phyloP scores from a whole-genome alignment of 2,113 vertebrate genomes.

The Cyanocitta stelleri region DNA sequence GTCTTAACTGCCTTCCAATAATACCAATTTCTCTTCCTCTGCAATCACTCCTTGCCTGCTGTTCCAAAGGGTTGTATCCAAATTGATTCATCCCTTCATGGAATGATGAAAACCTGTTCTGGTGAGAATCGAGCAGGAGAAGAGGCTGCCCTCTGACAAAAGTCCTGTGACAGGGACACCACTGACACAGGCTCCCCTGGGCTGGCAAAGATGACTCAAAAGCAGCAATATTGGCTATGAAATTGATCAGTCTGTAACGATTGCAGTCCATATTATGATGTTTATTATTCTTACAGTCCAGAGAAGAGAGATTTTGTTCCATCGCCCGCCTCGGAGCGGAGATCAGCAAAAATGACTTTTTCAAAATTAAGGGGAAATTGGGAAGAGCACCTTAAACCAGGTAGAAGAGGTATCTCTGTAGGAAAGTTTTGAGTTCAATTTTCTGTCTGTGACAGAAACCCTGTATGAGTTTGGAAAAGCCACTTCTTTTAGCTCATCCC shows the following conservation, averaged over 20 bases:
- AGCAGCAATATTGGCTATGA: not conserved
- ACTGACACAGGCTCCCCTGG: fast-evolving
- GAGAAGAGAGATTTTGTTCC: not conserved
- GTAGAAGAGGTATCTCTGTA: not conserved
- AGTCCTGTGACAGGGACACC: not conserved
- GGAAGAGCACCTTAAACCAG: not conserved
- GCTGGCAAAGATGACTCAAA: fast-evolving
- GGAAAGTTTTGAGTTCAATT: not conserved
- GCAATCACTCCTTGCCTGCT: not conserved
- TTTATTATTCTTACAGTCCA: not conserved
- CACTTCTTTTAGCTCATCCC: not conserved
- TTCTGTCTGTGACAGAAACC: not conserved
- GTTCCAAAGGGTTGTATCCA: not conserved
- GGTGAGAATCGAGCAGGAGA: not conserved
- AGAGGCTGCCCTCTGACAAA: not conserved
- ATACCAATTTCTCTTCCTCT: not conserved
- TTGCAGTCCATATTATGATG: not conserved
- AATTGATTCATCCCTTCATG: not conserved
- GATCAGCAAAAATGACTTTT: not conserved
- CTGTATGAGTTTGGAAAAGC: not conserved
- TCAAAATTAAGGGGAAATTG: not conserved
- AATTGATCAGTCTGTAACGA: not conserved
- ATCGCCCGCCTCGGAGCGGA: not conserved
- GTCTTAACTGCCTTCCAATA: not conserved
- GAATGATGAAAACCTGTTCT: not conserved